Conservation (phyloP, 2,113 vertebrate species). For the Marmota flaviventris region DNA sequence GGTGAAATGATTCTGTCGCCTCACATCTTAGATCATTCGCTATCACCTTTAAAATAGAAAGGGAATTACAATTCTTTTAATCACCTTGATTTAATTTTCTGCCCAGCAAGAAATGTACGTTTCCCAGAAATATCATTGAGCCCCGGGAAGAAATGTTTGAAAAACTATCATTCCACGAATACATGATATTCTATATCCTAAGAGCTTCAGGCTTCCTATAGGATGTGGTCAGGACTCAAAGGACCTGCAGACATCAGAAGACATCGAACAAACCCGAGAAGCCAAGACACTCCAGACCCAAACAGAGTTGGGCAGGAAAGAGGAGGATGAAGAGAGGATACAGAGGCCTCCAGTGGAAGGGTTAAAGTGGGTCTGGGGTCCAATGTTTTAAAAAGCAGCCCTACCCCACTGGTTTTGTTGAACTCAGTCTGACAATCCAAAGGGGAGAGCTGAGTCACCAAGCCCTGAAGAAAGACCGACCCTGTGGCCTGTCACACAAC, state of each 20-base stretch:
- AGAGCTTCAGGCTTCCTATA: not conserved
- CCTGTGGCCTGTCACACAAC: accelerated
- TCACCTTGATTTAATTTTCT: constrained; percentile 50
- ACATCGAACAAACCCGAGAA: not conserved
- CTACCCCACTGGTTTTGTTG: too few species aligned
- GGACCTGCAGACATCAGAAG: not conserved
- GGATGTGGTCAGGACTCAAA: accelerated
- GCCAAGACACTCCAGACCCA: not conserved
- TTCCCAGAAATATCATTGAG: constrained; percentile 37
- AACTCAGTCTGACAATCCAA: not conserved
- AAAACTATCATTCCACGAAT: accelerated
- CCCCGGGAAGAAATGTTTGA: not conserved
- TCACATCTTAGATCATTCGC: not conserved
- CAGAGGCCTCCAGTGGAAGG: not conserved
- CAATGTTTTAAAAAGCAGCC: not conserved
- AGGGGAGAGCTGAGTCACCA: too few species aligned
- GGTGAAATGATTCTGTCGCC: not conserved
- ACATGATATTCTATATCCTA: not conserved
- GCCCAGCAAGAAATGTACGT: not conserved
- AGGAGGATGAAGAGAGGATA: not conserved
- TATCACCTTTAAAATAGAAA: constrained; percentile 5
- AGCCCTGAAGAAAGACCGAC: not conserved
- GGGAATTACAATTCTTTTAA: constrained; percentile 23
- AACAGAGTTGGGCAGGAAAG: not conserved
- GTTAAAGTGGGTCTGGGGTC: too few species aligned